Evolutionary conservation across 2,113 vertebrate species (phyloP).

Genomic region (Cepphus grylle): DNA sequence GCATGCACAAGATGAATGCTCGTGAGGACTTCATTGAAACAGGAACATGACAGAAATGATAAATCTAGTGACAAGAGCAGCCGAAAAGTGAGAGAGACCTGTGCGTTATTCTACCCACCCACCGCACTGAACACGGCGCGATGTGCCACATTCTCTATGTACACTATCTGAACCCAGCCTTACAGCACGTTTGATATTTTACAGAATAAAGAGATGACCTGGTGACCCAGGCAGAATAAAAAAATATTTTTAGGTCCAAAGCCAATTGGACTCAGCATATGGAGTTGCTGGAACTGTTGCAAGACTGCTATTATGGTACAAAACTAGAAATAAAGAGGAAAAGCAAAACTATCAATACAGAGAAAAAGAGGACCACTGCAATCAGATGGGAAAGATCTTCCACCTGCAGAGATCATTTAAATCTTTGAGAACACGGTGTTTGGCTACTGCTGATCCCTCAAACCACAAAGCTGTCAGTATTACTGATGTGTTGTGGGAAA

Average conservation of each 20-base stretch:
- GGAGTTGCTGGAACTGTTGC: neutral
- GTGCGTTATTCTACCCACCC: neutral
- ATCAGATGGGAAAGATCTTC: neutral
- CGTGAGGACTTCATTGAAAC: neutral
- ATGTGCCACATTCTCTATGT: neutral
- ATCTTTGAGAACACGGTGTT: neutral
- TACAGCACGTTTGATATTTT: neutral
- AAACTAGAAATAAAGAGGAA: neutral
- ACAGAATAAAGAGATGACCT: neutral
- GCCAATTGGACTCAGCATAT: neutral
- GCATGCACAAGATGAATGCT: neutral
- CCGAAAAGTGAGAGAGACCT: neutral
- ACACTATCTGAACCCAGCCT: neutral
- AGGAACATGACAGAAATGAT: neutral
- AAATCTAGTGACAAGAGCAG: neutral
- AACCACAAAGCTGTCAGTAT: neutral
- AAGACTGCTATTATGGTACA: neutral
- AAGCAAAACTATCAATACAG: neutral
- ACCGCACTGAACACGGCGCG: fast-evolving
- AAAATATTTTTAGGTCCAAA: neutral
- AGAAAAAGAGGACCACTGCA: neutral
- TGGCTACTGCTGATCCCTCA: neutral
- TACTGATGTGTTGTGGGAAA: neutral
- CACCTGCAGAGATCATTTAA: neutral
- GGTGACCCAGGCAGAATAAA: neutral